These are phyloP conservation scores for Hyaena hyaena DNA, from an alignment of 2,113 vertebrate species.

Conservation along the genomic window DNA sequence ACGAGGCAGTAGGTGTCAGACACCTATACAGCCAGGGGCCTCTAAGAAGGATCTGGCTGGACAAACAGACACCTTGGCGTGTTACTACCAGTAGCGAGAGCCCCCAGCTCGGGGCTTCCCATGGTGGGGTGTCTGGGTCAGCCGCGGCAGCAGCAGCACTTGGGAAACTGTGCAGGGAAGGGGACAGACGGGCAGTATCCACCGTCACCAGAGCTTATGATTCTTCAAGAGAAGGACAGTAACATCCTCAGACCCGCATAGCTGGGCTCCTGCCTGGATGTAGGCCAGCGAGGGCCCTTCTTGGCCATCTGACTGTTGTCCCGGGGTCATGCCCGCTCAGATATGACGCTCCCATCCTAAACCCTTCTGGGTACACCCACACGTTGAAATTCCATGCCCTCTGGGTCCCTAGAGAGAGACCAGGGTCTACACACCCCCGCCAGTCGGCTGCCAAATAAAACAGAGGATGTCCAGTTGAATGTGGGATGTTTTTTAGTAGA, in stretches of 20 bases:
- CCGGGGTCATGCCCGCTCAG: neutral
- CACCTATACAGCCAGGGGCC: neutral
- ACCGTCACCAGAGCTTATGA: accelerated
- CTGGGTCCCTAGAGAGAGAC: neutral
- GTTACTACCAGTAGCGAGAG: neutral
- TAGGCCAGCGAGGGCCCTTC: neutral
- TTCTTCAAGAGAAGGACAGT: neutral
- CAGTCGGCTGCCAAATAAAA: neutral
- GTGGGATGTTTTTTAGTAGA: neutral
- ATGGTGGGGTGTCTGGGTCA: neutral
- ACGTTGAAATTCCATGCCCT: neutral
- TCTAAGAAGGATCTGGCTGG: neutral
- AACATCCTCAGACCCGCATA: neutral
- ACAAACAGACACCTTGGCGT: neutral
- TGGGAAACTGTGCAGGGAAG: neutral
- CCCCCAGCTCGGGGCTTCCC: neutral
- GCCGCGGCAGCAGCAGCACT: neutral
- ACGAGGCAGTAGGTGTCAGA: neutral
- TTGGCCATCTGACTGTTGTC: accelerated
- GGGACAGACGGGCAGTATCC: accelerated
- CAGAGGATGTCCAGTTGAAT: neutral
- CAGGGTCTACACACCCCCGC: neutral
- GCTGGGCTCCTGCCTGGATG: neutral
- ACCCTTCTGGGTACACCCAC: neutral
- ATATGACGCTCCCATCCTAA: neutral